Conservation (phyloP, 2,113 vertebrate species). For the Abramis brama region DNA sequence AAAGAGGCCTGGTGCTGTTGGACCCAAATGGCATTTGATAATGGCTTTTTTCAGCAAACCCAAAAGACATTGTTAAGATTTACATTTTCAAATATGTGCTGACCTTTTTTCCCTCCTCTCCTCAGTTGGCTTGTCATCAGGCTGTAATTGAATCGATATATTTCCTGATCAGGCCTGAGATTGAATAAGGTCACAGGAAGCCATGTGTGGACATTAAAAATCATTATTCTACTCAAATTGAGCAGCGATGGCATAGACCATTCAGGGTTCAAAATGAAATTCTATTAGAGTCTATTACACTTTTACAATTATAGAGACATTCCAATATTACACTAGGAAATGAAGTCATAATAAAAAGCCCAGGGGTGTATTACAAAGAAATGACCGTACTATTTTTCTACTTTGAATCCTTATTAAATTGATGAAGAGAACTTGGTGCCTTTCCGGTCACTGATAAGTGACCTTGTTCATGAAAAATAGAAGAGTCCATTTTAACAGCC, state of each 20-base stretch:
- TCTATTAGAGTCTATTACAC: conserved; percentile 99
- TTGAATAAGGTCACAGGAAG: conserved; percentile 99
- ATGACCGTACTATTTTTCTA: conserved; percentile 95
- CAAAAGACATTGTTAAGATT: conserved; percentile 99
- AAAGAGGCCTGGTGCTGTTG: conserved; percentile 82
- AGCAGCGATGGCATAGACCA: conserved; percentile 93
- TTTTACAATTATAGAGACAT: conserved; percentile 99
- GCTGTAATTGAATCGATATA: conserved; percentile 99
- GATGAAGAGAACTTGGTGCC: conserved; percentile 92
- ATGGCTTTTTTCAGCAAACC: conserved; percentile 88
- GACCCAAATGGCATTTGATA: conserved; percentile 97
- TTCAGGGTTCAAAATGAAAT: conserved; percentile 99
- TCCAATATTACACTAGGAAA: conserved; percentile 99
- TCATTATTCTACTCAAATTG: conserved; percentile 99
- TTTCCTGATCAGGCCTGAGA: conserved; percentile 99
- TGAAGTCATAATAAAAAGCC: conserved; percentile 99
- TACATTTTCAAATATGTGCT: conserved; percentile 99
- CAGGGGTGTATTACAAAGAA: conserved; percentile 99
- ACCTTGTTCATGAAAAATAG: conserved; percentile 88
- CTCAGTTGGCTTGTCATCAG: conserved; percentile 96
- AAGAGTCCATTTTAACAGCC: conserved; percentile 67
- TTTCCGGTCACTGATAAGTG: conserved; percentile 90
- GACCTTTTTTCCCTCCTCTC: conserved; percentile 95
- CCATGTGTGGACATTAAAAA: conserved; percentile 99
- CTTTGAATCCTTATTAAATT: conserved; percentile 89